Evolutionary conservation across 2,888 invertebrate species (phyloP).

Genomic region (Patella depressa): DNA sequence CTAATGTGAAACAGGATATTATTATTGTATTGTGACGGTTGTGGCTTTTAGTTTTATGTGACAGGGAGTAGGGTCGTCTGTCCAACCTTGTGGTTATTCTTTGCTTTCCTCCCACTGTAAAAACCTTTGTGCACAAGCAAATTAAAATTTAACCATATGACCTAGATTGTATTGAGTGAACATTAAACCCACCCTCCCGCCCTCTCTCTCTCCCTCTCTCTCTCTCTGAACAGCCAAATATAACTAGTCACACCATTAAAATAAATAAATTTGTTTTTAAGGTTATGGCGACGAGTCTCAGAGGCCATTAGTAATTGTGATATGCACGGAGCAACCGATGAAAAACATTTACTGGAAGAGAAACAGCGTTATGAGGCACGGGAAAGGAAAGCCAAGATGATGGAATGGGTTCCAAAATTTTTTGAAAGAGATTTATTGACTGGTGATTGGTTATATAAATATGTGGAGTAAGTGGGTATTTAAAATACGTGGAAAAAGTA

Average conservation of each 20-base stretch:
- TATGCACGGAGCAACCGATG: slow-evolving; percentile 89
- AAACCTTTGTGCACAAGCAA: too few relatives aligned
- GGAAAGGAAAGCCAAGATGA: slow-evolving; percentile 78
- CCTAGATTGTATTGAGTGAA: too few relatives aligned
- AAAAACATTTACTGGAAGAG: slow-evolving; percentile 91
- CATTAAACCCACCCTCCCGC: too few relatives aligned
- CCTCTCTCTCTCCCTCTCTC: background rate
- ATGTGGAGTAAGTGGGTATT: slow-evolving; percentile 76
- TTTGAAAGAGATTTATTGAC: slow-evolving; percentile 77
- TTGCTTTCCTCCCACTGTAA: too few relatives aligned
- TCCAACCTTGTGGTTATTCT: too few relatives aligned
- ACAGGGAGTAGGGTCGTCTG: too few relatives aligned
- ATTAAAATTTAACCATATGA: too few relatives aligned
- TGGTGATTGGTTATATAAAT: slow-evolving; percentile 80
- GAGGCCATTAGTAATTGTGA: slow-evolving; percentile 87
- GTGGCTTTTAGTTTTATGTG: too few relatives aligned
- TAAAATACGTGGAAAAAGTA: background rate
- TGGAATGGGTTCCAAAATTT: slow-evolving; percentile 82
- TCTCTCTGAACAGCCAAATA: background rate
- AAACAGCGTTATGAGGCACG: slow-evolving; percentile 84
- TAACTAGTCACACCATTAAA: too few relatives aligned
- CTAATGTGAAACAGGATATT: too few relatives aligned
- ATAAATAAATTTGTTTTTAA: slow-evolving; percentile 36
- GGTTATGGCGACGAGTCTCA: slow-evolving; percentile 88
- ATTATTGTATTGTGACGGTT: too few relatives aligned